A percentile compares a stretch with the other conserved stretches of the same genome.
phyloP scores from a whole-genome alignment of 2,888 invertebrate genomes.

The Folsomia manolachei region DNA sequence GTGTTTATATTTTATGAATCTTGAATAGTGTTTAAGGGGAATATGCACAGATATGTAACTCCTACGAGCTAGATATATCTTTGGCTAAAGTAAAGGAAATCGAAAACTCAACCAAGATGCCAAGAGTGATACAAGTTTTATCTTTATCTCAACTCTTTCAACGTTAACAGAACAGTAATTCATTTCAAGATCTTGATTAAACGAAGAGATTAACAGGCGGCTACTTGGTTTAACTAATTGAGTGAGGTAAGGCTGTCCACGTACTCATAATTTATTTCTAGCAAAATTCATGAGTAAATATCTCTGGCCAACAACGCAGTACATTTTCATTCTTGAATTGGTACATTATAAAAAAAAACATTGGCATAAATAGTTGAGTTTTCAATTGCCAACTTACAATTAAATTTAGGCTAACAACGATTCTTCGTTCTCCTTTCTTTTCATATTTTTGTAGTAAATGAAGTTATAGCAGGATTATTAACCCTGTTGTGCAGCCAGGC shows the following conservation, averaged over 20 bases:
- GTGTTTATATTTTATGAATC: too few relatives aligned
- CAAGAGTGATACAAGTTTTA: background rate
- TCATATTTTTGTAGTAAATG: background rate
- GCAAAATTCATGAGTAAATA: too few relatives aligned
- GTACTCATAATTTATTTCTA: background rate
- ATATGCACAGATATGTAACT: too few relatives aligned
- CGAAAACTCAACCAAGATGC: background rate
- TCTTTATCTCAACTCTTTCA: too few relatives aligned
- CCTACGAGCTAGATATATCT: too few relatives aligned
- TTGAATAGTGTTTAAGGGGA: too few relatives aligned
- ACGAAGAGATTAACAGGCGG: background rate
- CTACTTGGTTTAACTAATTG: background rate
- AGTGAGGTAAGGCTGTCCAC: background rate
- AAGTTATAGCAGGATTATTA: background rate
- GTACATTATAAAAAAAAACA: background rate
- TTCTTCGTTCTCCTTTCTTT: too few relatives aligned
- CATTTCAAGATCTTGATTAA: background rate
- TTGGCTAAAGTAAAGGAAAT: background rate
- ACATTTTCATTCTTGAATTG: background rate
- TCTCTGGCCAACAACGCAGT: background rate
- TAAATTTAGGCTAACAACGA: background rate
- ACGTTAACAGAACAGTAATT: background rate
- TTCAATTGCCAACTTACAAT: background rate
- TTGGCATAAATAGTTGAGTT: background rate
- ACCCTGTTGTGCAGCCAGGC: background rate